phyloP scores from a whole-genome alignment of 2,888 invertebrate genomes.

The Spilosoma lubricipeda region DNA sequence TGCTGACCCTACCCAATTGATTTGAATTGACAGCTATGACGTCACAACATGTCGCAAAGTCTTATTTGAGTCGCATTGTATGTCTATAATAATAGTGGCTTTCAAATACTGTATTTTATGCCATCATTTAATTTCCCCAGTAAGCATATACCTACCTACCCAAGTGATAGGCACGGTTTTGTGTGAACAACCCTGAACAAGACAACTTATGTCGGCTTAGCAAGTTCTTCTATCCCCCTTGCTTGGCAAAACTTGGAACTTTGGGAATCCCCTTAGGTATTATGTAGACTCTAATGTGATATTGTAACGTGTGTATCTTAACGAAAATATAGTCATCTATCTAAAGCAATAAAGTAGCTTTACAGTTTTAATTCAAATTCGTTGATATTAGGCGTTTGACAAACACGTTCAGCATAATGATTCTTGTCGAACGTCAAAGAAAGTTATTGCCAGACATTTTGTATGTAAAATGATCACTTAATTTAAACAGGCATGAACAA shows the following conservation, averaged over 20 bases:
- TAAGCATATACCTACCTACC: neutral
- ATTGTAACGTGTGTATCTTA: neutral
- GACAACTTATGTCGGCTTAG: neutral
- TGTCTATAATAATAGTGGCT: neutral
- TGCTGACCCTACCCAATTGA: too few species aligned
- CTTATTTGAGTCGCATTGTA: too few species aligned
- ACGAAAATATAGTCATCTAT: neutral
- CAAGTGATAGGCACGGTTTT: neutral
- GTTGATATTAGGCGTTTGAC: constrained; percentile 6
- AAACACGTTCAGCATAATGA: constrained; percentile 12
- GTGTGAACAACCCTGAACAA: neutral
- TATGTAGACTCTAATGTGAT: neutral
- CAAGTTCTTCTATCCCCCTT: neutral
- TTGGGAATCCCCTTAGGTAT: neutral
- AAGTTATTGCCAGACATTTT: constrained; percentile 15
- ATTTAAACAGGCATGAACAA: constrained; percentile 15
- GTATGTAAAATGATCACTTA: constrained; percentile 13
- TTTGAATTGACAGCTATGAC: too few species aligned
- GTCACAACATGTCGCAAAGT: too few species aligned
- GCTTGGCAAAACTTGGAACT: neutral
- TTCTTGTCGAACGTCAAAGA: constrained; percentile 17
- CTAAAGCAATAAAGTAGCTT: neutral
- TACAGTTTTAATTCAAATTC: neutral
- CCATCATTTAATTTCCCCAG: neutral
- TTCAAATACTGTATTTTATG: neutral